Base-by-base conservation (phyloP, 2,113 vertebrate species). In the Myotis yumanensis region DNA sequence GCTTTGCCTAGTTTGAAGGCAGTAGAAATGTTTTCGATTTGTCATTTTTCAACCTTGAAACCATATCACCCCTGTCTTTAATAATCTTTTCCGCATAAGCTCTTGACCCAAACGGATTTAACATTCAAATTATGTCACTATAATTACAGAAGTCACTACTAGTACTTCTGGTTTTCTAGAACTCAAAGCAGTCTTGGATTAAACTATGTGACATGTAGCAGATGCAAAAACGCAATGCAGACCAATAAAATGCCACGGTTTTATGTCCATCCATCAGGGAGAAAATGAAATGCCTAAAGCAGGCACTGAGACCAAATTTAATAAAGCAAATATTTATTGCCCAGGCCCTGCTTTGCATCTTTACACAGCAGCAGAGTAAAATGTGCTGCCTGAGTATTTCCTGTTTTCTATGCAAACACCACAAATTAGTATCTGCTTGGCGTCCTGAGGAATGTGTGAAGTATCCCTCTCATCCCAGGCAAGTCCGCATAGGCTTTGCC, bases 21-120 rank as follows among this genome's bases (percentile, higher is more conserved):
- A 86, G 48, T 20, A 77, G 43, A 89, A 94, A 87, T 81, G 59
- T 68, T 89, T 85, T 64, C 64, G 66, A 66, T 92, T 85, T 88
- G 77, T 75, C 72, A 79, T 92, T 77, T 92, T 95, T 73, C 8
- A 4, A 48, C 15, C 11, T 62, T 28, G 87, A 72, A 84, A 15
- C n/a, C 59, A 48, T 10, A 72, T 18, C 69, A 64, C 22, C 10
- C n/a, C 71, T 84, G 11, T 66, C 23, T 76, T 71, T 59, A 87
- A 72, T 17, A 46, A 68, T 62, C n/a, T 75, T 89, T 83, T 93
- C 86, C 15, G 20, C 59, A 46, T 79, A 51, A 92, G 25, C 20
- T 86, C 30, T 20, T 90, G n/a, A 7, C 28, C 81, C 15, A 28
- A 32, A 81, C 91, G 57, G 57, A 88, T 66, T 94, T 82, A 88